Evolutionary conservation across 2,888 invertebrate genomes (phyloP).

Genomic region (Patella depressa): DNA sequence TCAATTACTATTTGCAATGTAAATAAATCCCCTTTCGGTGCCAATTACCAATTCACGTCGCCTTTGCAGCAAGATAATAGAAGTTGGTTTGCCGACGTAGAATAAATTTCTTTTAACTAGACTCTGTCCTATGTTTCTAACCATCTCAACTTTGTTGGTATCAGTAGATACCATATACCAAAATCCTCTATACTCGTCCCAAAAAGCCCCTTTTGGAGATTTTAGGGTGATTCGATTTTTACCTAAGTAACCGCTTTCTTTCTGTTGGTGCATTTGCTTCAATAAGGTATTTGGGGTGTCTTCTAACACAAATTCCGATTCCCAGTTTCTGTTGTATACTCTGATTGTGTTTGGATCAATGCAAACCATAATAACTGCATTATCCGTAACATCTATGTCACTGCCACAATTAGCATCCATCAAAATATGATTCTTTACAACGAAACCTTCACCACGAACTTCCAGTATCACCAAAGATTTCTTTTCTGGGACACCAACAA

Average conservation of each 20-base stretch:
- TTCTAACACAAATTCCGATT: background rate
- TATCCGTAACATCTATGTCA: background rate
- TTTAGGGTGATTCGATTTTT: background rate
- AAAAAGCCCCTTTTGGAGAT: background rate
- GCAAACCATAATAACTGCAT: background rate
- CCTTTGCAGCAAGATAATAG: background rate
- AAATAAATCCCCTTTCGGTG: background rate
- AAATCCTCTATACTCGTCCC: background rate
- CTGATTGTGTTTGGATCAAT: background rate
- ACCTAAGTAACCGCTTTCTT: background rate
- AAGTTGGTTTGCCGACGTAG: background rate
- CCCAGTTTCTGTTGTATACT: background rate
- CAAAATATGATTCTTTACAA: background rate
- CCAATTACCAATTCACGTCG: background rate
- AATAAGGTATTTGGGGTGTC: background rate
- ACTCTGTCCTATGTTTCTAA: background rate
- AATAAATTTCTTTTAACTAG: background rate
- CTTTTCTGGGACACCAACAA: background rate
- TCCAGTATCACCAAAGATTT: background rate
- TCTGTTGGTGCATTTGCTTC: background rate
- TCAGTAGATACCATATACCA: background rate
- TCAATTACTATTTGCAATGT: background rate
- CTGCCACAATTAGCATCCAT: background rate
- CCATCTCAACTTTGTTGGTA: background rate
- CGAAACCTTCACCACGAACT: background rate